Conservation (phyloP, 2,888 invertebrate species). For the Aplocera efformata region DNA sequence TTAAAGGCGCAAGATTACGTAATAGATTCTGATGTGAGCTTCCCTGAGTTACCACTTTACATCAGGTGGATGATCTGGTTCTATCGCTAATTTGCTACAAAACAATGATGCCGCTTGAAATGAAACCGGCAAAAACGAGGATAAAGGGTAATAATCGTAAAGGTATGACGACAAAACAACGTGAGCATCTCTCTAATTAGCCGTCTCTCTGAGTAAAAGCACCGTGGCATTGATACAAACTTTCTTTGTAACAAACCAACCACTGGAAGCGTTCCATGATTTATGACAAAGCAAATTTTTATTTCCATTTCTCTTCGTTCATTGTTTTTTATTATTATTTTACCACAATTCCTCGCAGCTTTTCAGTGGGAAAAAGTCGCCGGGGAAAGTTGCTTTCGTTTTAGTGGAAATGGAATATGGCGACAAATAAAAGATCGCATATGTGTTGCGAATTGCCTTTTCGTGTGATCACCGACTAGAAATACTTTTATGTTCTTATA, state of each 20-base stretch:
- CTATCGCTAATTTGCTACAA: no score
- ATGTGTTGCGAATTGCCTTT: slow-evolving; percentile 49
- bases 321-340: slow-evolving; percentile 66
- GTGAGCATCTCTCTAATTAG: slow-evolving; percentile 35
- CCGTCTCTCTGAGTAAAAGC: slow-evolving; percentile 47
- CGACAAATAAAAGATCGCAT: slow-evolving; percentile 66
- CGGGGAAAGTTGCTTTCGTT: slow-evolving; percentile 73
- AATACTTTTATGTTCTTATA: slow-evolving; percentile 56
- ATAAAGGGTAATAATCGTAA: slow-evolving; percentile 15
- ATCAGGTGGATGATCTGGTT: no score
- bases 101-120: no score
- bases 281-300: slow-evolving; percentile 78
- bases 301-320: slow-evolving; percentile 71
- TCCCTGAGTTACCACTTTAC: no score
- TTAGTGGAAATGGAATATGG: slow-evolving; percentile 72
- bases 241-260: slow-evolving; percentile 71
- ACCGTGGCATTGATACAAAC: slow-evolving; percentile 62
- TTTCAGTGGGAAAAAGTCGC: slow-evolving; percentile 66
- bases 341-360: slow-evolving; percentile 69
- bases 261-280: slow-evolving; percentile 73
- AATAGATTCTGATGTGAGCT: no score
- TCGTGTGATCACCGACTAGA: slow-evolving; percentile 30
- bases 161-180: slow-evolving; percentile 16
- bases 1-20: no score
- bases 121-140: no score